A percentile compares a stretch with the other conserved stretches of the same genome.
Evolutionary conservation across 2,888 invertebrate species (phyloP).

Genomic region (Caenorhabditis sp.): DNA sequence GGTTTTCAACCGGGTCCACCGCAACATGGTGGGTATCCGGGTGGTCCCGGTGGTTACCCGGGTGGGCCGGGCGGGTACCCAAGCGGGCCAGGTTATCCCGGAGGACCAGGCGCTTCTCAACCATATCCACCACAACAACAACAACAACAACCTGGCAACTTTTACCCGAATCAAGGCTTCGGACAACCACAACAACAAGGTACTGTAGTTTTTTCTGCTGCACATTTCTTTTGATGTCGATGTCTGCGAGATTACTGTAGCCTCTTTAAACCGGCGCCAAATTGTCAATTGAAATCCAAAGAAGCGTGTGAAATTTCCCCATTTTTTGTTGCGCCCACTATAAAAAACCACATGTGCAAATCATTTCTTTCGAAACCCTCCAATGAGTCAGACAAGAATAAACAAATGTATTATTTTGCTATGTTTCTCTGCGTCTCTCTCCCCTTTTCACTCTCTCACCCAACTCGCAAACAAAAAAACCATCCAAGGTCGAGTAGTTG

Average conservation of each 20-base stretch:
- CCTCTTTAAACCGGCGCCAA: background rate
- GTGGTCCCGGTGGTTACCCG: slow-evolving; percentile 15
- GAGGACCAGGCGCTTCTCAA: slow-evolving; percentile 12
- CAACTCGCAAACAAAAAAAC: background rate
- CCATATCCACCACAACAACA: slow-evolving; percentile 19
- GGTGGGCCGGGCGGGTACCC: slow-evolving; percentile 9
- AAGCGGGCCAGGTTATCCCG: slow-evolving; percentile 9
- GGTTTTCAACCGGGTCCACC: slow-evolving; percentile 3
- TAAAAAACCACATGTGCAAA: background rate
- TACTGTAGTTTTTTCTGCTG: background rate
- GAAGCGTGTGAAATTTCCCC: background rate
- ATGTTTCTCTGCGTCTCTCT: background rate
- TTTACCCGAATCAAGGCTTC: slow-evolving; percentile 24
- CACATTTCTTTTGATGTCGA: no score
- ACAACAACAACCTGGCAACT: background rate
- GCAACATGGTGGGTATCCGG: slow-evolving; percentile 17
- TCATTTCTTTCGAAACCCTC: background rate
- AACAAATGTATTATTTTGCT: background rate
- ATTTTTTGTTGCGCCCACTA: no score
- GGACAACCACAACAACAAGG: slow-evolving; percentile 15
- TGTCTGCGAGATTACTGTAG: no score
- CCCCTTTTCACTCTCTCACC: background rate
- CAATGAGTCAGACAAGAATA: background rate
- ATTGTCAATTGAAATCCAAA: background rate
- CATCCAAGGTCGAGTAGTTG: background rate